Base-by-base conservation (phyloP, 2,888 invertebrate genomes). In the Mimas tiliae region DNA sequence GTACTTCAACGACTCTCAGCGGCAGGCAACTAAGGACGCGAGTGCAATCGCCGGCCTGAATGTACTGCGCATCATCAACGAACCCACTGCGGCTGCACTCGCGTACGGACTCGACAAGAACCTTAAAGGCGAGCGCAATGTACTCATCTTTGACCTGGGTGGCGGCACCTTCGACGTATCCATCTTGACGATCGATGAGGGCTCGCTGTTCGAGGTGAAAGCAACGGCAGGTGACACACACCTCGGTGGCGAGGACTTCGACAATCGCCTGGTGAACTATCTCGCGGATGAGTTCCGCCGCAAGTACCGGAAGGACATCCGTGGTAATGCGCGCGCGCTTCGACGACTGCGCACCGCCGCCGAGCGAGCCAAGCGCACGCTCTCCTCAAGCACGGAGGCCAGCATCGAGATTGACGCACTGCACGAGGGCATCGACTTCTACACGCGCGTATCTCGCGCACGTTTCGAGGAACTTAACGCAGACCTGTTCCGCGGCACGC, bases 141-240 rank as follows among this genome's bases (percentile, higher is more conserved):
- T 96, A 6, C 84, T 95, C 14, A 95, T 96, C 72, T 96, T 95
- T 81, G 95, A 96, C 80, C 89, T 96, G 68, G 95, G 95, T 19
- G 95, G 95, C 42, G 94, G 94, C 68, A 97, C 97, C 16, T 97
- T 97, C 84, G 97, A 97, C 88, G 97, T 97, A 3, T 97, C 97
- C 63, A 95, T 97, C 70, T 90, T 98, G 58, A 96, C 96, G 63
- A 97, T 97, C 82, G 97, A 96, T 82, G 97, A 97, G 85, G 94
- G 96, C 50, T 95, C 95, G 1, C 81, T 95, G 68, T 97, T 97
- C 82, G 97, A 97, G 86, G 98, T 97, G 6, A 96, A 95, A 83
- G 94, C 97, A 0, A 98, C 97, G 1, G 96, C 97, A 45, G 97
- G 97, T 45, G 97, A 98, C 82, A 97, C 97, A 6, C 97, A 97